Conservation (phyloP, 2,113 vertebrate genomes). For the Shinisaurus crocodilurus region DNA sequence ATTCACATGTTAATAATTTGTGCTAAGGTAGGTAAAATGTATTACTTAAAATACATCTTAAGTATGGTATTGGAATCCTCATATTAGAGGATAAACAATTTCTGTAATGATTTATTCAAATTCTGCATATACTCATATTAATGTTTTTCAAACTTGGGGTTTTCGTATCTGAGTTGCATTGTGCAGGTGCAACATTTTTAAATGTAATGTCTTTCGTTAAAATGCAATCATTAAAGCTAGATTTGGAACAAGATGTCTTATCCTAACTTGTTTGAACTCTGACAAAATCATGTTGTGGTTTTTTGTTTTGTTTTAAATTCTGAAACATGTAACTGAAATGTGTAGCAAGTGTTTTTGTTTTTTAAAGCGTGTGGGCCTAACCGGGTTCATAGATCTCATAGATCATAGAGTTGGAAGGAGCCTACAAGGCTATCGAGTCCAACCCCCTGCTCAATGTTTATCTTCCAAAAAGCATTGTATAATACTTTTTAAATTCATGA, state of each 20-base stretch:
- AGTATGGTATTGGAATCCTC: constrained; percentile 20
- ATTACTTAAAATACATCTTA: background rate
- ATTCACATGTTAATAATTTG: background rate
- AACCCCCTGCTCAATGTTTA: too few relatives aligned
- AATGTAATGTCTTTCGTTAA: constrained; percentile 45
- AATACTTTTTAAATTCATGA: constrained; percentile 44
- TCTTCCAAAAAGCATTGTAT: constrained; percentile 15
- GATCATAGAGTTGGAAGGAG: too few relatives aligned
- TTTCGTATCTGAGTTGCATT: background rate
- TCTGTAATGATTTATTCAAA: constrained; percentile 18
- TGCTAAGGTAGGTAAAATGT: constrained; percentile 6
- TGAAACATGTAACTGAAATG: constrained; percentile 54
- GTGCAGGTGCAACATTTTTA: constrained; percentile 4
- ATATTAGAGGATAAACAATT: background rate
- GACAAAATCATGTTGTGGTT: constrained; percentile 57
- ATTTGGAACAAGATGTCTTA: constrained; percentile 1
- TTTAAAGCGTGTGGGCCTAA: constrained; percentile 56
- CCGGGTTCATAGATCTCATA: too few relatives aligned
- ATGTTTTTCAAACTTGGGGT: background rate
- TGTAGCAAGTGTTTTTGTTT: constrained; percentile 35
- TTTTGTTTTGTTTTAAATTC: constrained; percentile 42
- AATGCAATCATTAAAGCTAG: constrained; percentile 48
- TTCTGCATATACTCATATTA: background rate
- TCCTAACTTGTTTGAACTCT: constrained; percentile 59
- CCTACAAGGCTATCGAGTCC: too few relatives aligned